phyloP scores from a whole-genome alignment of 2,797 vertebrate genomes.

The Xyrichtys novacula region DNA sequence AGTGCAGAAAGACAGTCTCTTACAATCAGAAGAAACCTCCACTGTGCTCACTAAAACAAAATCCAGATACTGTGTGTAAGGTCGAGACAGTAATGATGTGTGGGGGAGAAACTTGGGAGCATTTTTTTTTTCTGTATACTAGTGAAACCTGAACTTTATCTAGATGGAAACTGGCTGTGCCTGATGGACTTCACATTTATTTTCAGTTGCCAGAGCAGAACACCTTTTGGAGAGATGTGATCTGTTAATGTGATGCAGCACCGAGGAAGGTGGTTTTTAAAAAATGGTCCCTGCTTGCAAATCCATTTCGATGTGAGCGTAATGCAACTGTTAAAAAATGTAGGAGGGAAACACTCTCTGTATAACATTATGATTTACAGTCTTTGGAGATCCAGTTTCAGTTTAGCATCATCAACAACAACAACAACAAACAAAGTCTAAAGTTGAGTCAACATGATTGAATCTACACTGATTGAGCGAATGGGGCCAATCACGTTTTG shows the following conservation, averaged over 20 bases:
- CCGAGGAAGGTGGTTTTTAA: background rate
- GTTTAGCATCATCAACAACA: background rate
- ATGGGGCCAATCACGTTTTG: no score
- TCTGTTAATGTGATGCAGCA: slow-evolving; percentile 7
- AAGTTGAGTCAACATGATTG: no score
- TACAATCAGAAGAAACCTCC: background rate
- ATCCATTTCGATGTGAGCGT: background rate
- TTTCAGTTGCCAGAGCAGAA: slow-evolving; percentile 11
- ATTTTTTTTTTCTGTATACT: background rate
- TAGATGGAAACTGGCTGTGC: background rate
- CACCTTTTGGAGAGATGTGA: background rate
- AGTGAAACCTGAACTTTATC: background rate
- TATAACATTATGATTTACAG: background rate
- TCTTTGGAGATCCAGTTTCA: background rate
- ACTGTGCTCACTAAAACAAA: background rate
- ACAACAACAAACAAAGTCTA: background rate
- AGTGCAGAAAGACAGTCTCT: slow-evolving; percentile 1
- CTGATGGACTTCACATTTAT: slow-evolving; percentile 15
- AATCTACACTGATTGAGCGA: no score
- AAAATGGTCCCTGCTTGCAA: background rate
- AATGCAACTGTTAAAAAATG: slow-evolving; percentile 5
- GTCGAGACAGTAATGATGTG: background rate
- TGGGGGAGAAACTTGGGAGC: background rate
- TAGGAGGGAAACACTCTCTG: background rate
- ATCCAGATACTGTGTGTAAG: background rate